Evolutionary conservation across 2,888 invertebrate genomes (phyloP), one percentile per base, ranked within the genome.

Genomic region (Osmoderma eremita): DNA sequence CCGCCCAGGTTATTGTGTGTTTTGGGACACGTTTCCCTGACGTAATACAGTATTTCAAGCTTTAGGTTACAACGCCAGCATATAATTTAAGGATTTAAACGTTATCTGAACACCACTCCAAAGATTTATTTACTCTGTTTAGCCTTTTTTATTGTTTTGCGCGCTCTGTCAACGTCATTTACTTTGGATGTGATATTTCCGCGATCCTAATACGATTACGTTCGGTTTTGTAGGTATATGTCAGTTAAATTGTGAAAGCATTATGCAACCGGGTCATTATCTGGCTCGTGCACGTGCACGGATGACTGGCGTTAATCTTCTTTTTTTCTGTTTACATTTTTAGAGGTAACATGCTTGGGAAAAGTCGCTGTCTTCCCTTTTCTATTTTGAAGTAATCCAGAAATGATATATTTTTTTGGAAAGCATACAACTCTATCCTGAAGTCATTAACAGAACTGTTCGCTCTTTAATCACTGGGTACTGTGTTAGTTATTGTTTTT

Each of bases 81-180:
- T 39, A 24, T 56, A 56, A 56, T 56, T 56, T 20, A 42, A 13
- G 56, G 56, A 56, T 56, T 56, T 22, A 13, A 42, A 41, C n/a
- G 41, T 13, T 42, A 56, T 56, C 56, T 30, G 30, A 30, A 41
- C 41, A 41, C n/a, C 56, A 56, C 41, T 22, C 13, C 41, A 41
- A 15, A 56, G 41, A 56, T 56, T 56, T 56, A 56, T 22, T 30
- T 17, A 24, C 42, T 56, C 6, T 42, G 41, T 56, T 41, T 41
- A 56, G 41, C 4, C 13, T 41, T 56, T 56, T 56, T 41, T 56
- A 22, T 56, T 13, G 22, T 56, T 30, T 38, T 18, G 53, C 53
- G 13, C 39, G 18, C 15, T 24, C 41, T 56, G 56, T 56, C 56
- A 20, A 13, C 41, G 42, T 15, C 42, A 53, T 22, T 56, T 56